Evolutionary conservation across 2,113 vertebrate genomes (phyloP).

Genomic region (Protobothrops mucrosquamatus): DNA sequence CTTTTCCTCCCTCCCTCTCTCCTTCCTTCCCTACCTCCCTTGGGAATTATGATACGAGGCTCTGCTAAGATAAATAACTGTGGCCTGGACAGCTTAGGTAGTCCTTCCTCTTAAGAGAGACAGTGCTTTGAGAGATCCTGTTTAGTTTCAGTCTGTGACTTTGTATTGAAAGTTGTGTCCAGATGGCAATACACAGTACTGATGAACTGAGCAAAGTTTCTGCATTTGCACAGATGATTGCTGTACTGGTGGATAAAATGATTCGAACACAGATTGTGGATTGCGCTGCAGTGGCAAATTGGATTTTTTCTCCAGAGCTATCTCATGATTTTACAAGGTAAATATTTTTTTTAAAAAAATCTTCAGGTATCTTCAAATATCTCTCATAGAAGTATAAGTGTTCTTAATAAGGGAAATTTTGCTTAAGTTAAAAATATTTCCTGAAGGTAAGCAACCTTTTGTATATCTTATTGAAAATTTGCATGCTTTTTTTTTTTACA

Average conservation of each 20-base stretch:
- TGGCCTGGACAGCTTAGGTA: not conserved
- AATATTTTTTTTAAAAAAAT: not conserved
- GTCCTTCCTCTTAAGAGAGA: not conserved
- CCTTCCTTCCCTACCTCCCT: no score
- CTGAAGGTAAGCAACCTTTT: not conserved
- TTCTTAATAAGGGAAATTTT: not conserved
- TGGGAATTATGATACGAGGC: not conserved
- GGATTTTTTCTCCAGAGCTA: conserved; percentile 97
- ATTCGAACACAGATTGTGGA: conserved; percentile 96
- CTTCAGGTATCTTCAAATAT: not conserved
- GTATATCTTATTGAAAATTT: not conserved
- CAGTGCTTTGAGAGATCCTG: not conserved
- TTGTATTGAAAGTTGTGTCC: not conserved
- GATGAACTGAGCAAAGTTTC: not conserved
- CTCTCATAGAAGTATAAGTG: not conserved
- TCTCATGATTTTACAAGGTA: conserved; percentile 96
- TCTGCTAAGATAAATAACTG: not conserved
- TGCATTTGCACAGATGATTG: conserved; percentile 81
- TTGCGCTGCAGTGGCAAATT: conserved; percentile 96
- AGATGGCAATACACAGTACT: not conserved
- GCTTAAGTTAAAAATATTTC: not conserved
- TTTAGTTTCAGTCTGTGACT: not conserved
- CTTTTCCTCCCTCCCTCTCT: no score
- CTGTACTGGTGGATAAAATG: conserved; percentile 95
- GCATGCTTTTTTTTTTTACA: not conserved